These are phyloP conservation scores for Ophiothrix spiculata DNA, from an alignment of 35 echinoderm and acorn worm genomes.

Conservation along the genomic window DNA sequence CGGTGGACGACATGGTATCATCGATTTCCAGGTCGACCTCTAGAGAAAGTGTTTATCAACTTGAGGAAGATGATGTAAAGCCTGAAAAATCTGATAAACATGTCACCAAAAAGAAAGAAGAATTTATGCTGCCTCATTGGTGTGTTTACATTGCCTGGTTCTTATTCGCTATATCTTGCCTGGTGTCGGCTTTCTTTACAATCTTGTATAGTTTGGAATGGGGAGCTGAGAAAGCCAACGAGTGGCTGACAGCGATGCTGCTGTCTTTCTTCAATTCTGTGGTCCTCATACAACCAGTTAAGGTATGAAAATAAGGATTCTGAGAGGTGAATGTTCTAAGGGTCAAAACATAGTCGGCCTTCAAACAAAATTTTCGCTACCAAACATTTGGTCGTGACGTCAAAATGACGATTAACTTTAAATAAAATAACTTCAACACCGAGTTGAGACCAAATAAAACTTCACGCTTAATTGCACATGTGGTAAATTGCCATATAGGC, in stretches of 20 bases:
- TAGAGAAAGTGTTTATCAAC: not conserved
- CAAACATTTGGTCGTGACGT: no score
- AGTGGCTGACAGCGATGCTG: constrained; percentile 58
- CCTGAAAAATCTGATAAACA: not conserved
- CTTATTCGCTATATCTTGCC: constrained; percentile 18
- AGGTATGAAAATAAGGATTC: no score
- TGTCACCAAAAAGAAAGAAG: constrained; percentile 26
- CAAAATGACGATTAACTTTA: no score
- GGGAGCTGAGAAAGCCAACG: constrained; percentile 42
- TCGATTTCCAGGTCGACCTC: not conserved
- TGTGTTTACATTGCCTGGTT: constrained; percentile 53
- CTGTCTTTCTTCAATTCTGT: constrained; percentile 56
- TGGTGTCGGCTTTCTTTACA: constrained; percentile 52
- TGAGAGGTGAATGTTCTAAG: no score
- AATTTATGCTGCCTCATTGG: constrained; percentile 51
- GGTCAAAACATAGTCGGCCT: no score
- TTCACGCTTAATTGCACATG: no score
- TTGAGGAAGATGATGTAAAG: constrained; percentile 38
- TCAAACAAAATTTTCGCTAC: no score
- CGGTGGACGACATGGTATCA: not conserved
- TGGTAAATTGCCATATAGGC: no score
- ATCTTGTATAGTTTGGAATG: constrained; percentile 62
- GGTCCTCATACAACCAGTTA: constrained; percentile 51
- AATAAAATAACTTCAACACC: no score
- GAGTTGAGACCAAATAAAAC: no score